Evolutionary conservation across 1,140 invertebrate genomes (phyloP), one percentile per base, ranked within the genome.

Genomic region (Drosophila littoralis): DNA sequence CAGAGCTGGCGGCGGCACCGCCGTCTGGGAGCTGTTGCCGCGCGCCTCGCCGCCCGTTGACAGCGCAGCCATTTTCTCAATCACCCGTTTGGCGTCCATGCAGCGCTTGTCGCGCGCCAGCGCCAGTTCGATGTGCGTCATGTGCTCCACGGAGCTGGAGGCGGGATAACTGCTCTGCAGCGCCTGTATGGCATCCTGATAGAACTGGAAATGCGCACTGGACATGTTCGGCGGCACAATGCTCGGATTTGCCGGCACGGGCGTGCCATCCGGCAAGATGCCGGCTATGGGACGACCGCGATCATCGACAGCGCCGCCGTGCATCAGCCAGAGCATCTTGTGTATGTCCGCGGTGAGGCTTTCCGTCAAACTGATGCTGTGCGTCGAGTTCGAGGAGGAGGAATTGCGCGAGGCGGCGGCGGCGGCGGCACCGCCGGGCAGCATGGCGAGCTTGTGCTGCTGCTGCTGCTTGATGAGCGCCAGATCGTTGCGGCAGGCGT

Each of bases 241-340:
- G 46, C 70, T 67, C 35, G 77, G 74, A 66, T 71, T 78, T 0
- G 81, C 81, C 10, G 81, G 70, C 2, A 89, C 74, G 0, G 84
- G 66, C 0, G 79, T 85, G 13, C 90, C 85, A 17, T 91, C 88
- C 9, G 51, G 65, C 58, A 43, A 9, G 0, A 82, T 58, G n/a
- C 76, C 79, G 0, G 79, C 81, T 0, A 91, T 85, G 13, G 86
- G 86, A 1, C 90, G 60, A 0, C 90, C 91, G 0, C 85, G 77
- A 0, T 91, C 91, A 43, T 91, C 90, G n/a, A 91, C 80, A 0
- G 80, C 46, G 1, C 85, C 85, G 43, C 90, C 82, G 22, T 86
- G 75, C 88, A 92, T 92, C 1, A 92, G 70, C 91, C 91, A 92
- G 2, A 91, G 77, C 84, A 92, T 92, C 69, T 89, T 92, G 51